Percentiles rank a stretch among this genome's conserved stretches.
phyloP scores from a whole-genome alignment of 1,140 invertebrate genomes.

The Pachypeltis micranthus region DNA sequence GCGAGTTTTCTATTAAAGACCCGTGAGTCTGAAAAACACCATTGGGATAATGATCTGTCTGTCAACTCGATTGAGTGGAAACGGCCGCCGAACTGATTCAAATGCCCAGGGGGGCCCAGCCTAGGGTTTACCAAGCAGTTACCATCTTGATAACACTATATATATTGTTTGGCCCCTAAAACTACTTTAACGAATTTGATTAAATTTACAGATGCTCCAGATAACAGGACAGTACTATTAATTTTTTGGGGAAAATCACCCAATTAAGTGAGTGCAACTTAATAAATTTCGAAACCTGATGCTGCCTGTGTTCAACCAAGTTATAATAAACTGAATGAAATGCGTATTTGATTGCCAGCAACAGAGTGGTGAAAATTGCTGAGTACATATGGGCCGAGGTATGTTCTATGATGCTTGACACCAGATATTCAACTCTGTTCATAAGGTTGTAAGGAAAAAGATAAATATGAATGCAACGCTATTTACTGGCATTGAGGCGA shows the following conservation, averaged over 20 bases:
- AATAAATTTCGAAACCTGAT: neutral
- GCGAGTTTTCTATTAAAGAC: neutral
- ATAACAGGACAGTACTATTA: neutral
- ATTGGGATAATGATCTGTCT: neutral
- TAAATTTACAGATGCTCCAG: neutral
- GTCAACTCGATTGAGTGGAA: neutral
- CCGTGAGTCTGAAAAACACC: neutral
- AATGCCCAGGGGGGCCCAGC: too few relatives aligned
- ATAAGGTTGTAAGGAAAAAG: too few relatives aligned
- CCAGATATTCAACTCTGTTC: too few relatives aligned
- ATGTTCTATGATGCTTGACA: too few relatives aligned
- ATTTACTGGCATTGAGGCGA: too few relatives aligned
- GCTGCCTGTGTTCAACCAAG: neutral
- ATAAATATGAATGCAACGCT: too few relatives aligned
- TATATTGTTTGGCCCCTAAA: neutral
- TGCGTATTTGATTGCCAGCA: neutral
- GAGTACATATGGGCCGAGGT: too few relatives aligned
- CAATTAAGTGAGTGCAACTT: neutral
- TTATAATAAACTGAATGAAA: neutral
- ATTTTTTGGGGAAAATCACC: neutral
- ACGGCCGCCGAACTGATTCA: neutral
- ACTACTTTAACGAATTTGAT: neutral
- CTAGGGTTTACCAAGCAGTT: too few relatives aligned
- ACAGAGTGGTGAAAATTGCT: too few relatives aligned
- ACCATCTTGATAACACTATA: neutral